Percentiles rank a stretch among this genome's conserved stretches.
phyloP scores from a whole-genome alignment of 2,113 vertebrate species.

The Eulemur macaco region DNA sequence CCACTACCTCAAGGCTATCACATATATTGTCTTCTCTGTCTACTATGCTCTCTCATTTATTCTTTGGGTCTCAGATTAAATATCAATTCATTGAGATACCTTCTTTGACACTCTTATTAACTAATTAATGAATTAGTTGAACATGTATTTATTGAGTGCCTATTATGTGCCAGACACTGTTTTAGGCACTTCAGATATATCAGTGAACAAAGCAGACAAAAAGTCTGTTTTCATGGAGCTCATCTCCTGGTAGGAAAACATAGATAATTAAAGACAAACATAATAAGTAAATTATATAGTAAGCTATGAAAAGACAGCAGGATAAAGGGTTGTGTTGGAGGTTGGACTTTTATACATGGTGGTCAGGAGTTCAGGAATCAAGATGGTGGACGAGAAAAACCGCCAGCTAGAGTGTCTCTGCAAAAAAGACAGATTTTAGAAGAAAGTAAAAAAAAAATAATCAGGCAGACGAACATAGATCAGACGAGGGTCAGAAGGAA shows the following conservation, averaged over 20 bases:
- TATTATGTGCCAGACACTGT: background rate
- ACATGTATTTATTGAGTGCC: background rate
- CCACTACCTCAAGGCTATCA: background rate
- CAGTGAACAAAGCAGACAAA: conserved; percentile 26
- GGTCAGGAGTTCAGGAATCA: background rate
- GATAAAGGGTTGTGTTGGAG: background rate
- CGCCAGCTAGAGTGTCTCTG: too few relatives aligned
- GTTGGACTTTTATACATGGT: background rate
- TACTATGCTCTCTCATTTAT: background rate
- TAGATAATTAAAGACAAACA: conserved; percentile 34
- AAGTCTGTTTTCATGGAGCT: background rate
- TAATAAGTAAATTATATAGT: background rate
- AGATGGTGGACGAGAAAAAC: too few relatives aligned
- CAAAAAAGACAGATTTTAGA: too few relatives aligned
- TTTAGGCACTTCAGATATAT: background rate
- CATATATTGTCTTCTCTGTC: background rate
- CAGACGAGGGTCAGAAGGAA: too few relatives aligned
- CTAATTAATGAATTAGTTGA: conserved; percentile 8
- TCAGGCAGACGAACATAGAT: too few relatives aligned
- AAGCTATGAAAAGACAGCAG: background rate
- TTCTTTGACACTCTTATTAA: background rate
- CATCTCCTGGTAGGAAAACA: background rate
- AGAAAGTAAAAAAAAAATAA: too few relatives aligned
- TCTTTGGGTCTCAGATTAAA: conserved; percentile 24
- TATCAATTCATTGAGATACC: background rate